Percentiles rank a stretch among this genome's conserved stretches.
Evolutionary conservation across 2,888 invertebrate genomes (phyloP).

Genomic region (Prenolepis imparis): DNA sequence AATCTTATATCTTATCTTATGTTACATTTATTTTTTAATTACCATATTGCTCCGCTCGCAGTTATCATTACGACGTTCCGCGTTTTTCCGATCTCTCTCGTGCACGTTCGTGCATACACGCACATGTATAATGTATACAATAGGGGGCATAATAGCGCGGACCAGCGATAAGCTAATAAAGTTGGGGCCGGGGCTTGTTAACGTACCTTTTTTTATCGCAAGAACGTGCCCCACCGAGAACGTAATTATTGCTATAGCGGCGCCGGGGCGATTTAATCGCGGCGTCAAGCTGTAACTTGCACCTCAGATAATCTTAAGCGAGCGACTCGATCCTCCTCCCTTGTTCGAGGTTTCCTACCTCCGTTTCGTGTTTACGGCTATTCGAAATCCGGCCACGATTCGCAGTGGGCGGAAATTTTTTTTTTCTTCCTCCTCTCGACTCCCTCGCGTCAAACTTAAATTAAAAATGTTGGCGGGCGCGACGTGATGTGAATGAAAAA

Average conservation of each 20-base stretch:
- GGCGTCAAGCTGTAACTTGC: conserved; percentile 36
- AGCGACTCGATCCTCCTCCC: not conserved
- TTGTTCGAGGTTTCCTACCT: not conserved
- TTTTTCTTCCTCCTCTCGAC: conserved; percentile 1
- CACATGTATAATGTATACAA: conserved; percentile 1
- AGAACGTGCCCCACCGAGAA: conserved; percentile 66
- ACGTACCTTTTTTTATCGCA: conserved; percentile 69
- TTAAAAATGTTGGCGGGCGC: conserved; percentile 71
- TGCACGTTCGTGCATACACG: not conserved
- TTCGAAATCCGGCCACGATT: conserved; percentile 65
- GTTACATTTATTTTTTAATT: too few relatives aligned
- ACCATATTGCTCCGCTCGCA: not conserved
- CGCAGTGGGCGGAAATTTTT: conserved; percentile 38
- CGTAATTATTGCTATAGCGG: conserved; percentile 59
- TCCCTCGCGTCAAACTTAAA: conserved; percentile 69
- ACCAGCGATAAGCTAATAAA: conserved; percentile 74
- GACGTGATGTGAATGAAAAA: conserved; percentile 68
- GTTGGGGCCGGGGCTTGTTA: conserved; percentile 66
- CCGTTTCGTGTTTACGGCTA: conserved; percentile 27
- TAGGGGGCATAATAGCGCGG: conserved; percentile 32
- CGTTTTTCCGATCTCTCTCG: conserved; percentile 8
- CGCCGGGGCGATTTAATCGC: conserved; percentile 46
- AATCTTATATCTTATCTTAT: too few relatives aligned
- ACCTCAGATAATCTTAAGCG: conserved; percentile 22
- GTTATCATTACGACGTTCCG: conserved; percentile 15